Evolutionary conservation across 1,140 invertebrate genomes (phyloP).

Genomic region (Diprion similis): DNA sequence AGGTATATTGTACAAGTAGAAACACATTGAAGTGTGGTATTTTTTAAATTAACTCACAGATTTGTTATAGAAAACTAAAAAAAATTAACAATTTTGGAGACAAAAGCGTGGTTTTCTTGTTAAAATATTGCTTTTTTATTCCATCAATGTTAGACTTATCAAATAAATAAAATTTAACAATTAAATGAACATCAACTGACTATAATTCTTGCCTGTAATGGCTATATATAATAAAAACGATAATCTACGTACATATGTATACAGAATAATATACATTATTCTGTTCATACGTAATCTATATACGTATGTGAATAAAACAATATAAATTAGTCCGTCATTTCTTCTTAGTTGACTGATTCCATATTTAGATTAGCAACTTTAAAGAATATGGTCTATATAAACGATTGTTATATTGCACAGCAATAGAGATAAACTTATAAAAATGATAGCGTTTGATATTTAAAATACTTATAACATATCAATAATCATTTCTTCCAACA

Average conservation of each 20-base stretch:
- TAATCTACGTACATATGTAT: neutral
- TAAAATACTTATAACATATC: slow-evolving; percentile 5
- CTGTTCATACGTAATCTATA: neutral
- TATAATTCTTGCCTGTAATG: slow-evolving; percentile 7
- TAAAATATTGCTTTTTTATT: neutral
- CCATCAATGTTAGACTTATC: neutral
- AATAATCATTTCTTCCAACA: slow-evolving; percentile 8
- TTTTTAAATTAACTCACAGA: too few species aligned
- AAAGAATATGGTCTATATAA: neutral
- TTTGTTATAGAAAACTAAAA: too few species aligned
- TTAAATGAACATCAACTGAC: slow-evolving; percentile 3
- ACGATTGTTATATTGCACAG: slow-evolving; percentile 10
- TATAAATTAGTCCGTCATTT: neutral
- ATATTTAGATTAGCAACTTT: neutral
- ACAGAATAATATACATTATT: slow-evolving; percentile 1
- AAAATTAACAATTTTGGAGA: too few species aligned
- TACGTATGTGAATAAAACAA: neutral
- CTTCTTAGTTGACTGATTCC: slow-evolving; percentile 2
- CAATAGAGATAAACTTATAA: slow-evolving; percentile 4
- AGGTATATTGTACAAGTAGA: too few species aligned
- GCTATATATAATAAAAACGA: slow-evolving; percentile 6
- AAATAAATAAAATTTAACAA: neutral
- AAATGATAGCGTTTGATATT: slow-evolving; percentile 2
- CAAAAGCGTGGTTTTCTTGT: neutral
- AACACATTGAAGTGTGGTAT: too few species aligned